Percentiles rank a stretch among this genome's conserved stretches.
Conservation (phyloP, 2,113 vertebrate genomes). For the Erinaceus europaeus region DNA sequence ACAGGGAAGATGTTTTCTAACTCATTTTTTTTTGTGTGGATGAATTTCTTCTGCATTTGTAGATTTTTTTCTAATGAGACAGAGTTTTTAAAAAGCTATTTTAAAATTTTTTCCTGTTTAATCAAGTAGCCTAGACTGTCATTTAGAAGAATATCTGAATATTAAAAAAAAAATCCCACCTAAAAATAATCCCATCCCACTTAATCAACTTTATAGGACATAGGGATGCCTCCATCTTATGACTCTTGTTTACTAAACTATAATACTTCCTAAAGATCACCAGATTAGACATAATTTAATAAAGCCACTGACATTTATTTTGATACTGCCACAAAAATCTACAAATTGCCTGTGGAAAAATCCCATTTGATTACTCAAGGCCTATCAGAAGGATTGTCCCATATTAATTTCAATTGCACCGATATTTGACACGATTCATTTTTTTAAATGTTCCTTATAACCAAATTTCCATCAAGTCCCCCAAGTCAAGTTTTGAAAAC, state of each 20-base stretch:
- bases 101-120: neutral
- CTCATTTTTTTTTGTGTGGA: neutral
- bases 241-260: neutral
- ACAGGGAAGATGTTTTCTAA: neutral
- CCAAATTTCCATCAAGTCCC: neutral
- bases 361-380: neutral
- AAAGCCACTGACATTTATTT: slow-evolving; percentile 32
- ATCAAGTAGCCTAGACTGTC: slow-evolving; percentile 21
- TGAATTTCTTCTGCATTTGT: neutral
- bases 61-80: neutral
- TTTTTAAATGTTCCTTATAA: neutral
- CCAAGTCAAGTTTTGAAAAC: slow-evolving; percentile 15
- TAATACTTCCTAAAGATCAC: slow-evolving; percentile 37
- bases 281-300: neutral
- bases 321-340: neutral
- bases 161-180: no score
- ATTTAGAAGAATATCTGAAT: slow-evolving; percentile 32
- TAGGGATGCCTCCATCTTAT: neutral
- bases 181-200: no score
- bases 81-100: slow-evolving; percentile 8
- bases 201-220: neutral
- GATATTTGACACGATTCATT: neutral
- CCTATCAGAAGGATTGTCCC: neutral
- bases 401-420: neutral
- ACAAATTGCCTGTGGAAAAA: slow-evolving; percentile 20